Conservation (phyloP, 23 tunicate species). For the Ascidia mentula region DNA sequence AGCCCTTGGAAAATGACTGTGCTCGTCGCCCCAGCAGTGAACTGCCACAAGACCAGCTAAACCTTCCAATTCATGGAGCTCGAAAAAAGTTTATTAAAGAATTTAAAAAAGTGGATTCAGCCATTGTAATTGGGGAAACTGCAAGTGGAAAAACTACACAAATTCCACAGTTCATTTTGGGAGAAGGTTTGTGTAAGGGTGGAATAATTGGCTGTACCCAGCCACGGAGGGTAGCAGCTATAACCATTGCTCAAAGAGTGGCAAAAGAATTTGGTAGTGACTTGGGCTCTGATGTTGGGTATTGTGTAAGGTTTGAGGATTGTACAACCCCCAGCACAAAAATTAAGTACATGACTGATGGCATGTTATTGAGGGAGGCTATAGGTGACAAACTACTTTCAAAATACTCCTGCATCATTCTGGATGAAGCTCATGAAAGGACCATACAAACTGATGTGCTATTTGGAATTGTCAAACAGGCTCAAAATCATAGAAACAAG, state of each 20-base stretch:
- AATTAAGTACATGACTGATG: constrained; percentile 96
- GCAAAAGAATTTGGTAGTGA: constrained; percentile 52
- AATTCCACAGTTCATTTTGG: constrained; percentile 71
- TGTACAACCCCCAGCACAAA: constrained; percentile 57
- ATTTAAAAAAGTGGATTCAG: constrained; percentile 38
- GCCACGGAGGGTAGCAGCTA: constrained; percentile 93
- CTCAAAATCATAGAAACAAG: constrained; percentile 58
- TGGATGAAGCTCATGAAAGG: constrained; percentile 96
- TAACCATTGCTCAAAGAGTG: constrained; percentile 88
- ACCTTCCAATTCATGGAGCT: constrained; percentile 65
- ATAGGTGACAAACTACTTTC: constrained; percentile 81
- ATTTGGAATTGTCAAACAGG: constrained; percentile 80
- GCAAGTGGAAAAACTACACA: constrained; percentile 98
- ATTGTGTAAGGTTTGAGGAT: constrained; percentile 90
- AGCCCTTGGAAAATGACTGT: neutral
- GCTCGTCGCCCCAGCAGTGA: neutral
- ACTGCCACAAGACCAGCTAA: constrained; percentile 2
- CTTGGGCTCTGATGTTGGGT: constrained; percentile 74
- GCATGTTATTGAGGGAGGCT: constrained; percentile 86
- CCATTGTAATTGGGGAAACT: constrained; percentile 85
- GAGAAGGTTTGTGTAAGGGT: constrained; percentile 34
- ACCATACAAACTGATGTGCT: constrained; percentile 90
- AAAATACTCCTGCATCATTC: constrained; percentile 58
- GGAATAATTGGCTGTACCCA: constrained; percentile 91
- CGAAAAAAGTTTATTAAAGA: constrained; percentile 55